Evolutionary conservation across 2,888 invertebrate genomes (phyloP).

Genomic region (Tortrix viridana): DNA sequence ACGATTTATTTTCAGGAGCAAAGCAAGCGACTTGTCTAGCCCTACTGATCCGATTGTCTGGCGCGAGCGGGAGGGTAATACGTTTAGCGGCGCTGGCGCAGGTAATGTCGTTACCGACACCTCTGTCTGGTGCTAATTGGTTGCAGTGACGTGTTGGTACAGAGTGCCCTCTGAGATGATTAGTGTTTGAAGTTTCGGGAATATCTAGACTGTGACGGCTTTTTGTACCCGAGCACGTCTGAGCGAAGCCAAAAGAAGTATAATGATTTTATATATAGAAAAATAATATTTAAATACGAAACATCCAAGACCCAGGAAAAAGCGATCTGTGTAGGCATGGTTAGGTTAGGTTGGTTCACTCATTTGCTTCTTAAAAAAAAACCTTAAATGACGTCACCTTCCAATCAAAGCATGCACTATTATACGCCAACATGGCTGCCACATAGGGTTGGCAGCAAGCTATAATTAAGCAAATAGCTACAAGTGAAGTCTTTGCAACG

Average conservation of each 20-base stretch:
- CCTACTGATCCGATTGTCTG: conserved; percentile 31
- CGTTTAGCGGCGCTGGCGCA: conserved; percentile 25
- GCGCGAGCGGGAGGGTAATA: conserved; percentile 19
- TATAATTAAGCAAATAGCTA: conserved; percentile 26
- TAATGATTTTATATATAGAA: no score
- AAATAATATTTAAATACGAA: no score
- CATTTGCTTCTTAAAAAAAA: background rate
- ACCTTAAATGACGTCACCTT: conserved; percentile 4
- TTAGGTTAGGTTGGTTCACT: no score
- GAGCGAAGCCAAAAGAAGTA: no score
- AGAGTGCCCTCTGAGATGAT: background rate
- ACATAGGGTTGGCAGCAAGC: conserved; percentile 19
- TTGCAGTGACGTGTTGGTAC: background rate
- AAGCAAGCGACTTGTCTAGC: no score
- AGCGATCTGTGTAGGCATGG: no score
- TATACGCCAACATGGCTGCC: conserved; percentile 13
- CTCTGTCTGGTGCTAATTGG: conserved; percentile 15
- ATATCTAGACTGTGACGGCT: no score
- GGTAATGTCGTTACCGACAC: conserved; percentile 27
- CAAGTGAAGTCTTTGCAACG: conserved; percentile 17
- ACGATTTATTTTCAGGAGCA: no score
- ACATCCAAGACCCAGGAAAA: no score
- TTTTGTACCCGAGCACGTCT: no score
- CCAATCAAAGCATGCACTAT: conserved; percentile 22
- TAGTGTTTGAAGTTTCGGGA: no score